These are phyloP conservation scores for Sebastes schlegelii DNA, from an alignment of 2,113 vertebrate species.

Conservation along the genomic window DNA sequence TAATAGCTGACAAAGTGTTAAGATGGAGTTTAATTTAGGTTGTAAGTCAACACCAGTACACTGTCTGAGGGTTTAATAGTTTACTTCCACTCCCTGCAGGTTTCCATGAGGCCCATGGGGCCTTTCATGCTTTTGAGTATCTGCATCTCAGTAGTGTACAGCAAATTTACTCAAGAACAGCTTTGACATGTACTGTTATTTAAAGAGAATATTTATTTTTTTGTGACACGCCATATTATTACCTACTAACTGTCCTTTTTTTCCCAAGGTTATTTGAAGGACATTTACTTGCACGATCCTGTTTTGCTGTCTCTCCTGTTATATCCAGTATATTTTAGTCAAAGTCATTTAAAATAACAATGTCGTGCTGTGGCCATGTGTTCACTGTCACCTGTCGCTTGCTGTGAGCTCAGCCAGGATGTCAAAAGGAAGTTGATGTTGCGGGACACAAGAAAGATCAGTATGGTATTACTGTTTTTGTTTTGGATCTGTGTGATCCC, in stretches of 20 bases:
- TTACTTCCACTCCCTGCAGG: neutral
- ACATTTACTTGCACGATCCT: neutral
- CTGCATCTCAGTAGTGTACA: neutral
- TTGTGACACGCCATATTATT: too few species aligned
- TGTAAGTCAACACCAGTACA: too few species aligned
- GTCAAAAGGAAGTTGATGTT: neutral
- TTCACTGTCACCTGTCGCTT: conserved; percentile 25
- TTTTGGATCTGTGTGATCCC: too few species aligned
- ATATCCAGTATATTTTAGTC: neutral
- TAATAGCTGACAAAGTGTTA: too few species aligned
- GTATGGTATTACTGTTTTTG: neutral
- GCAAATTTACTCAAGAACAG: neutral
- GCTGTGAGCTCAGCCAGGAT: conserved; percentile 23
- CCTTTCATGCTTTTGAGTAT: neutral
- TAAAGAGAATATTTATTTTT: too few species aligned
- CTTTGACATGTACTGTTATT: too few species aligned
- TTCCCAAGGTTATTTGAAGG: conserved; percentile 4
- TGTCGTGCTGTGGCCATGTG: neutral
- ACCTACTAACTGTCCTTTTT: too few species aligned
- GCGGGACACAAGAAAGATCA: neutral
- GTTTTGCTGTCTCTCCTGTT: conserved; percentile 1
- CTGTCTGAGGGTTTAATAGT: neutral
- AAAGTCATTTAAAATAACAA: neutral
- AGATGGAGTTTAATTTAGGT: too few species aligned
- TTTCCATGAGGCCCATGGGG: neutral